Evolutionary conservation across 35 echinoderm and acorn worm genomes (phyloP).

Genomic region (Heliocidaris erythrogramma): DNA sequence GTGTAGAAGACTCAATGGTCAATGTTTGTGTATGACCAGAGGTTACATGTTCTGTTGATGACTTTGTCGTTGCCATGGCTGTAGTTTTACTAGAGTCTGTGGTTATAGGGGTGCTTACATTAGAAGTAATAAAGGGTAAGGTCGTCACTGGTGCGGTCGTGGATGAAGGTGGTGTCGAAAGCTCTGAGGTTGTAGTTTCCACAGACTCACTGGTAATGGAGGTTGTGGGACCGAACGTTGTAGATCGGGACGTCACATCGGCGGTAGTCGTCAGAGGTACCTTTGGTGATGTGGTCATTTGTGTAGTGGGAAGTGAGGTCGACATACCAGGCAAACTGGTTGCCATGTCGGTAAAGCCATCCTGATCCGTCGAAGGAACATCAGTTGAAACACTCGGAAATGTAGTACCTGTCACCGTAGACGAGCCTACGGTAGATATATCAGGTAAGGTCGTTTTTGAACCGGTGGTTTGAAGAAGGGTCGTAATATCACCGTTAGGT

Average conservation of each 20-base stretch:
- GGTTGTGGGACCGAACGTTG: not conserved
- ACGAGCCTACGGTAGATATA: not conserved
- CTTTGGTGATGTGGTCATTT: too few species aligned
- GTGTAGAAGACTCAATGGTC: not conserved
- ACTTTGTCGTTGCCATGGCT: too few species aligned
- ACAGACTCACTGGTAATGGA: not conserved
- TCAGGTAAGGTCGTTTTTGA: not conserved
- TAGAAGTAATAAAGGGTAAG: not conserved
- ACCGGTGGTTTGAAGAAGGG: not conserved
- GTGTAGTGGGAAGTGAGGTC: too few species aligned
- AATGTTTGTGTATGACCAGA: too few species aligned
- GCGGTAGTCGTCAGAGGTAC: not conserved
- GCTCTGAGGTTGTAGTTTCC: not conserved
- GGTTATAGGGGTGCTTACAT: not conserved
- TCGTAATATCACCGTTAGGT: not conserved
- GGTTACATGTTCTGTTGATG: too few species aligned
- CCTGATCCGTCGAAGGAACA: not conserved
- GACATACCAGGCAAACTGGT: not conserved
- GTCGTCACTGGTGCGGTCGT: not conserved
- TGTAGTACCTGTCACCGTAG: not conserved
- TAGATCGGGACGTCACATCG: not conserved
- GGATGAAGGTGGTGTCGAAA: not conserved
- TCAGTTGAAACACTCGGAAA: not conserved
- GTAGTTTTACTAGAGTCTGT: not conserved
- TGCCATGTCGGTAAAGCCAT: not conserved